Evolutionary conservation across 2,797 vertebrate species (phyloP).

Genomic region (Sebastolobus alascanus): DNA sequence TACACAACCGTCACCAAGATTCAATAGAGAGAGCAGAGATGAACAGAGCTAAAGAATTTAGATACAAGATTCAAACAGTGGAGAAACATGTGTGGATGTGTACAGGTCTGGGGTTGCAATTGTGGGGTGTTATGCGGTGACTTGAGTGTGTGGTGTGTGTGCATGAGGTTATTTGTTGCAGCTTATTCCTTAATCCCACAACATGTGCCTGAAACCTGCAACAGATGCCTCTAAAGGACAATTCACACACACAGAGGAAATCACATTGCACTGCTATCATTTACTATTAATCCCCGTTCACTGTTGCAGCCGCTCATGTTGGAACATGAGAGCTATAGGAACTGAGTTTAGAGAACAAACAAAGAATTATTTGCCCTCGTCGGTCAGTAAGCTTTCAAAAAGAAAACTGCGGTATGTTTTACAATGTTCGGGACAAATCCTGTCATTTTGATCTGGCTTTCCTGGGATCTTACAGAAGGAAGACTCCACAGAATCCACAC

Average conservation of each 20-base stretch:
- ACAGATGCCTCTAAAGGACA: slow-evolving; percentile 50
- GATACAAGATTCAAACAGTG: slow-evolving; percentile 1
- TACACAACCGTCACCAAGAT: slow-evolving; percentile 26
- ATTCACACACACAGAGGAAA: slow-evolving; percentile 18
- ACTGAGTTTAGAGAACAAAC: slow-evolving; percentile 35
- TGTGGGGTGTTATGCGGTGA: slow-evolving; percentile 28
- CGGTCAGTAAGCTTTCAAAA: background rate
- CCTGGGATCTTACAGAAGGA: slow-evolving; percentile 9
- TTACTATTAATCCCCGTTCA: slow-evolving; percentile 40
- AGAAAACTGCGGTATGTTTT: slow-evolving; percentile 3
- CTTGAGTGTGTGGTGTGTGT: slow-evolving; percentile 19
- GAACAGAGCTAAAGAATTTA: slow-evolving; percentile 10
- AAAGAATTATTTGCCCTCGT: slow-evolving; percentile 7
- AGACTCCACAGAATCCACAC: slow-evolving; percentile 12
- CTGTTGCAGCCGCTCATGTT: slow-evolving; percentile 11
- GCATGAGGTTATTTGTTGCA: slow-evolving; percentile 62
- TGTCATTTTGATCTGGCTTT: slow-evolving; percentile 22
- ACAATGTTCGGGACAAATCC: slow-evolving; percentile 11
- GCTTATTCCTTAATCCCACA: slow-evolving; percentile 62
- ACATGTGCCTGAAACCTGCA: slow-evolving; percentile 65
- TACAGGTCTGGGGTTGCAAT: slow-evolving; percentile 37
- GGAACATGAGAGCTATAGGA: slow-evolving; percentile 24
- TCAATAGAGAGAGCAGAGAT: slow-evolving; percentile 23
- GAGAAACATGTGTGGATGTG: slow-evolving; percentile 41
- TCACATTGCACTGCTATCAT: slow-evolving; percentile 28